Evolutionary conservation across 1,140 invertebrate species (phyloP).

Genomic region (Prorops nasuta): DNA sequence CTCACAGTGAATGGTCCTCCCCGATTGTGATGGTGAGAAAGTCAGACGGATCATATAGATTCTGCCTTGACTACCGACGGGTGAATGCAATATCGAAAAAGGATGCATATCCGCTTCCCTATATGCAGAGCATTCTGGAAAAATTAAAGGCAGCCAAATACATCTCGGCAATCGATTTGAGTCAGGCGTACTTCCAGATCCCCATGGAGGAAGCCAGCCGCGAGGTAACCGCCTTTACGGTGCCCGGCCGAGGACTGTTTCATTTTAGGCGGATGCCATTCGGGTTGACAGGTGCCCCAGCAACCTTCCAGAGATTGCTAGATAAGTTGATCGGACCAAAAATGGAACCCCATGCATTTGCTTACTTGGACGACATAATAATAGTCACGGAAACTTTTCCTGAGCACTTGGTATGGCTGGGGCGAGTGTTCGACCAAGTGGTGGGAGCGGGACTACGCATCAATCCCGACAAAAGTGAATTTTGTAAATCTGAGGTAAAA

Average conservation of each 20-base stretch:
- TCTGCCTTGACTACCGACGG: conserved; percentile 4
- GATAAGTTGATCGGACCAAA: background rate
- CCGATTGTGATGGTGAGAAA: background rate
- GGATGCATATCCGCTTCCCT: background rate
- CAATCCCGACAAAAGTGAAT: too few relatives aligned
- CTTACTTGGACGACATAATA: background rate
- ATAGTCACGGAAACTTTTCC: background rate
- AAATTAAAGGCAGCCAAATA: background rate
- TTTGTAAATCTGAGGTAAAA: too few relatives aligned
- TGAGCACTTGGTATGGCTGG: background rate
- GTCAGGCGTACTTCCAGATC: background rate
- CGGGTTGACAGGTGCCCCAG: background rate
- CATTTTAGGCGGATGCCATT: background rate
- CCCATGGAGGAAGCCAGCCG: background rate
- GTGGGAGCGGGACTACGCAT: too few relatives aligned
- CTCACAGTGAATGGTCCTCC: too few relatives aligned
- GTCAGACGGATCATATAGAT: background rate
- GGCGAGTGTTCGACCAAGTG: background rate
- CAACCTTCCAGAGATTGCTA: background rate
- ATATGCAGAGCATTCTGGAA: background rate
- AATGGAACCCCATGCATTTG: background rate
- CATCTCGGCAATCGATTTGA: background rate
- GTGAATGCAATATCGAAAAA: background rate
- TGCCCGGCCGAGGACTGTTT: background rate
- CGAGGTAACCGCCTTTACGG: background rate